Base-by-base conservation (phyloP, 2,888 invertebrate genomes). In the Oithona nana region DNA sequence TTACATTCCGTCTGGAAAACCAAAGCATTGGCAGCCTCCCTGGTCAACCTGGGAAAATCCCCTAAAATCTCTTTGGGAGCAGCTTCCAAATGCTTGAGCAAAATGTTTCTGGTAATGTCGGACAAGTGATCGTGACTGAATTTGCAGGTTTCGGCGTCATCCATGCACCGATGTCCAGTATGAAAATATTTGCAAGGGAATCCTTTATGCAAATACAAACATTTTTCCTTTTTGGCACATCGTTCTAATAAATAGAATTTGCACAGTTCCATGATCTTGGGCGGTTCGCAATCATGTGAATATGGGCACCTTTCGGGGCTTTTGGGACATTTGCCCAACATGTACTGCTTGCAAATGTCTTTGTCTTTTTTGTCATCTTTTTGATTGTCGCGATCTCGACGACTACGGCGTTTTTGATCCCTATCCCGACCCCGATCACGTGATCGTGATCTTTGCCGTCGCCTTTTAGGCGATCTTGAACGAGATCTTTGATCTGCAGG, bases 151-250 rank as follows among this genome's bases (percentile, higher is more conserved):
- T 84, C 84, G n/a, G 72, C 75, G 58, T 79, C 79, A 48, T 77
- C 80, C 66, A 81, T 80, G 73, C 94, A 94, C 63, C 72, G 70
- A 16, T 84, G 83, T 66, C 93, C 93, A 61, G 92, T 87, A 72
- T 97, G 94, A 75, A 84, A 93, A 76, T 86, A 94, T 78, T 94
- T 94, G 76, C 95, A 95, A 22, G 95, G 95, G 73, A 93, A 95
- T 73, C 94, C 93, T 69, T 86, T 82, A 76, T 95, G 95, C 87
- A 95, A 87, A 72, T 90, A 97, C 24, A 88, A 79, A 76, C 95
- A 97, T 74, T 89, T 88, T 68, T 92, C 92, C 69, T 88, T 83
- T 76, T 94, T 95, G 61, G 88, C 86, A 76, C 95, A 95, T 73
- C 88, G 88, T 68, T 90, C 90, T 83, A 87, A 88, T 65, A 94